Percentiles rank a stretch among this genome's conserved stretches.
These are phyloP conservation scores for Chymomyza fuscimana DNA, from an alignment of 2,888 invertebrate species.

Conservation along the genomic window DNA sequence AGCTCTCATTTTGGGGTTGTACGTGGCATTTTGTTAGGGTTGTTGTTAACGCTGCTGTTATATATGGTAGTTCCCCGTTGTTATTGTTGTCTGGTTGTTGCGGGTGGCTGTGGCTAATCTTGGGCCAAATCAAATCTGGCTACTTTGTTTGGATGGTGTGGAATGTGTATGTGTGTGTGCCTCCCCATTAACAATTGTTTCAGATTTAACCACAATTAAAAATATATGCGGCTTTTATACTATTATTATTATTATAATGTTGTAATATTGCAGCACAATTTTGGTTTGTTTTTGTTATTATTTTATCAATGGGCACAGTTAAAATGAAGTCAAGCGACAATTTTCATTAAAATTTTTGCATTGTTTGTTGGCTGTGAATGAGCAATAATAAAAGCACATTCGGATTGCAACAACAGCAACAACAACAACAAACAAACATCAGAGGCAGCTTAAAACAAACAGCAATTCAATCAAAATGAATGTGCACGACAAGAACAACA, in stretches of 20 bases:
- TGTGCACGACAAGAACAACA: slow-evolving; percentile 41
- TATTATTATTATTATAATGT: slow-evolving; percentile 56
- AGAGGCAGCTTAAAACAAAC: slow-evolving; percentile 63
- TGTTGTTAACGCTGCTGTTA: slow-evolving; percentile 37
- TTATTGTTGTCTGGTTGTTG: slow-evolving; percentile 27
- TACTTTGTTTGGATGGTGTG: slow-evolving; percentile 55
- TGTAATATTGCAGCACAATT: slow-evolving; percentile 4
- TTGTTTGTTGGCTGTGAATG: slow-evolving; percentile 66
- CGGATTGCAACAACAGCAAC: slow-evolving; percentile 10
- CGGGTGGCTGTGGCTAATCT: slow-evolving; percentile 56
- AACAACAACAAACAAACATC: slow-evolving; percentile 16
- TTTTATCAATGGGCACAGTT: slow-evolving; percentile 43
- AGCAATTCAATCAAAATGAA: slow-evolving; percentile 71
- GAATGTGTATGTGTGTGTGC: slow-evolving; percentile 6
- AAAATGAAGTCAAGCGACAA: slow-evolving; percentile 73
- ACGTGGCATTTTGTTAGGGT: slow-evolving; percentile 40
- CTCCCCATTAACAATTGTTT: slow-evolving; percentile 54
- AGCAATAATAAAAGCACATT: slow-evolving; percentile 64
- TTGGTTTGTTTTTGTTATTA: slow-evolving; percentile 1
- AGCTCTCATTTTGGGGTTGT: slow-evolving; percentile 42
- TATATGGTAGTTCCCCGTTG: slow-evolving; percentile 16
- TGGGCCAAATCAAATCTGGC: slow-evolving; percentile 51
- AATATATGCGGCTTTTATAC: slow-evolving; percentile 31
- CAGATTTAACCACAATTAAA: slow-evolving; percentile 51
- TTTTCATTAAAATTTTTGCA: slow-evolving; percentile 74